phyloP scores from a whole-genome alignment of 2,888 invertebrate genomes.

The Dendrolimus pini region DNA sequence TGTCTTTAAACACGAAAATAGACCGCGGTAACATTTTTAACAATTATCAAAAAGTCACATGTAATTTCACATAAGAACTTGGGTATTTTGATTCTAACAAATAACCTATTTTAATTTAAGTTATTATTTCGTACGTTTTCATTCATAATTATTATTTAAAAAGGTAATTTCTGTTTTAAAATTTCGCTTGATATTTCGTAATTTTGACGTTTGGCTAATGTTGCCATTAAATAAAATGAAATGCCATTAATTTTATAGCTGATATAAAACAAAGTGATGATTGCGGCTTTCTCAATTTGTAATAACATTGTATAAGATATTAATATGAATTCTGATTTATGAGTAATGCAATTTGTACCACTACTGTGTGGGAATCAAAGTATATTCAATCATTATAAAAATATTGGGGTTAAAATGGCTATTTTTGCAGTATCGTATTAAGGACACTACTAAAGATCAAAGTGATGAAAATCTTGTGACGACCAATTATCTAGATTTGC shows the following conservation, averaged over 20 bases:
- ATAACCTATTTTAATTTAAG: constrained; percentile 19
- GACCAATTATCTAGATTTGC: no score
- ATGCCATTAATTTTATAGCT: constrained; percentile 2
- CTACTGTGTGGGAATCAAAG: no score
- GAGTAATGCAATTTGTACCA: background rate
- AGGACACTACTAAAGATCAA: no score
- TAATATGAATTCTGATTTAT: background rate
- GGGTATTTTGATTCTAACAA: constrained; percentile 15
- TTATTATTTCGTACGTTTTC: constrained; percentile 41
- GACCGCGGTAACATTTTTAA: background rate
- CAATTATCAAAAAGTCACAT: constrained; percentile 20
- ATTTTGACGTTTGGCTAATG: constrained; percentile 50
- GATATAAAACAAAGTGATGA: background rate
- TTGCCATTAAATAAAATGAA: constrained; percentile 24
- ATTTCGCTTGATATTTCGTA: constrained; percentile 59
- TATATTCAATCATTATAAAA: no score
- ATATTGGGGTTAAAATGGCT: no score
- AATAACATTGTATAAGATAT: background rate
- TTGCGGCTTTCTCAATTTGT: background rate
- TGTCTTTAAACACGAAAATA: background rate
- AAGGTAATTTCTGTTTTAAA: constrained; percentile 30
- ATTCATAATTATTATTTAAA: constrained; percentile 56
- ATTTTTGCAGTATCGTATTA: no score
- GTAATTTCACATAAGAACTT: constrained; percentile 14
- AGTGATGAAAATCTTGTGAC: no score